Conservation (phyloP, 2,113 vertebrate genomes). For the Dermatemys mawii region DNA sequence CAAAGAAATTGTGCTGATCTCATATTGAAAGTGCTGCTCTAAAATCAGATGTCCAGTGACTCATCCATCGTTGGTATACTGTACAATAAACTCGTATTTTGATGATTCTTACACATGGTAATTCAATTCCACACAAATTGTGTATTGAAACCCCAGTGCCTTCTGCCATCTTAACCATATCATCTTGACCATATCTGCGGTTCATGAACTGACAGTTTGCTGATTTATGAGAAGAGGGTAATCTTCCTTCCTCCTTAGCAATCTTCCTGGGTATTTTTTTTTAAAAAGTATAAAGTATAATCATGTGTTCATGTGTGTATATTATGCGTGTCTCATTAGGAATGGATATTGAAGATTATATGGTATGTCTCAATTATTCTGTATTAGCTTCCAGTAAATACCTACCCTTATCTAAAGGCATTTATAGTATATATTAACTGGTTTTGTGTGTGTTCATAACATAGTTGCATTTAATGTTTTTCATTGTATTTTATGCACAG, state of each 20-base stretch:
- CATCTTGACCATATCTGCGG: not conserved
- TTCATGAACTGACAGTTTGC: not conserved
- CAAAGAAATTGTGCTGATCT: not conserved
- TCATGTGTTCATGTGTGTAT: not conserved
- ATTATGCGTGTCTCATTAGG: not conserved
- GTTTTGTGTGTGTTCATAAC: not conserved
- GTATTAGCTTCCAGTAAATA: not conserved
- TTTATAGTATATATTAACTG: not conserved
- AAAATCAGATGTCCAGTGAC: not conserved
- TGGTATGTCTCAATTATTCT: not conserved
- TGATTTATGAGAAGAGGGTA: not conserved
- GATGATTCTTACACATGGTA: not conserved
- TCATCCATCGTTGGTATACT: not conserved
- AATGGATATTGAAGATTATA: not conserved
- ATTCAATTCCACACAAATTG: not conserved
- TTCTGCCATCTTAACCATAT: not conserved
- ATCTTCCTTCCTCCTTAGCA: not conserved
- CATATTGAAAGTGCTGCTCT: not conserved
- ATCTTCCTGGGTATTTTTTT: not conserved
- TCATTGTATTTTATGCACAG: slow-evolving; percentile 56
- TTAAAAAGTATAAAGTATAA: not conserved
- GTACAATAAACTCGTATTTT: not conserved
- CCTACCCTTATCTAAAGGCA: not conserved
- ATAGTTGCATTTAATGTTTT: not conserved
- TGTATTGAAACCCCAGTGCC: not conserved